Evolutionary conservation across 37 sponge, comb jelly and placozoan genomes (phyloP).

Genomic region (Lycopodina hypogea): DNA sequence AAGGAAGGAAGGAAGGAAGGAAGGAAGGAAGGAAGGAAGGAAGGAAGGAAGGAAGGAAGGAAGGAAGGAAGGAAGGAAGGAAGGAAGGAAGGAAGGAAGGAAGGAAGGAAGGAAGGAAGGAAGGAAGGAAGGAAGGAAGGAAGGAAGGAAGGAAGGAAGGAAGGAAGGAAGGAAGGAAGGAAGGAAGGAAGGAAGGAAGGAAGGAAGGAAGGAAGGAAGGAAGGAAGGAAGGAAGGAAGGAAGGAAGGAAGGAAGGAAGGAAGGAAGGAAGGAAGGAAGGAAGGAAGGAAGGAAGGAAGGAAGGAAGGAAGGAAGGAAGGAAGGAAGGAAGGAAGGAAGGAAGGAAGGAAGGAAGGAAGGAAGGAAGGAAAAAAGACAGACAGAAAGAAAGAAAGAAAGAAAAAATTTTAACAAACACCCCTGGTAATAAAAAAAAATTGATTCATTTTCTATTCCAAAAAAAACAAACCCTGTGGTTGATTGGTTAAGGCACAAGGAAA

Average conservation of each 20-base stretch:
- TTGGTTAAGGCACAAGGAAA: too few species aligned
- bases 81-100: slow-evolving; percentile 7
- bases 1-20: slow-evolving; percentile 11
- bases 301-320: slow-evolving; percentile 39
- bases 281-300: slow-evolving; percentile 34
- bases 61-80: slow-evolving; percentile 11
- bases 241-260: slow-evolving; percentile 1
- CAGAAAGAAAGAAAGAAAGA: slow-evolving; percentile 10
- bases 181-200: background rate
- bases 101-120: background rate
- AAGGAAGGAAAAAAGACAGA: slow-evolving; percentile 22
- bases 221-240: slow-evolving; percentile 1
- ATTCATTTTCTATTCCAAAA: too few species aligned
- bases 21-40: slow-evolving; percentile 8
- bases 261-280: slow-evolving; percentile 23
- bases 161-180: background rate
- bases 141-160: background rate
- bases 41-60: slow-evolving; percentile 5
- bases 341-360: slow-evolving; percentile 37
- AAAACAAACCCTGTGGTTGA: too few species aligned
- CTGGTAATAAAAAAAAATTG: too few species aligned
- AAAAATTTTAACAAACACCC: too few species aligned
- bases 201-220: slow-evolving; percentile 2
- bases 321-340: slow-evolving; percentile 38
- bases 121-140: slow-evolving; percentile 1